phyloP scores from a whole-genome alignment of 2,797 vertebrate species.

The Pampus argenteus region DNA sequence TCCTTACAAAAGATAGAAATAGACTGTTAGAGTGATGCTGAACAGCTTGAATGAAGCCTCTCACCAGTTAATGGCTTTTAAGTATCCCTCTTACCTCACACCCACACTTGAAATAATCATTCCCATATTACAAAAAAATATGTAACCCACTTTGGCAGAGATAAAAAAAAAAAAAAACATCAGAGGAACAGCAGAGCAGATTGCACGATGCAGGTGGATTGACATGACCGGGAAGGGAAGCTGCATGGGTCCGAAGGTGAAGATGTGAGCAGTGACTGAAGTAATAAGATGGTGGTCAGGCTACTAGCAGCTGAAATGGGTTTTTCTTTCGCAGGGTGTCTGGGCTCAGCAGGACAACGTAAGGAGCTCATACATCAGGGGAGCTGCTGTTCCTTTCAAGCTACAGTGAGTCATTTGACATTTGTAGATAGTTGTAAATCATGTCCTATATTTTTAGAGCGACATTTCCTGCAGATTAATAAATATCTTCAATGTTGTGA shows the following conservation, averaged over 20 bases:
- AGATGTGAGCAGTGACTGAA: constrained; percentile 32
- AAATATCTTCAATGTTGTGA: too few relatives aligned
- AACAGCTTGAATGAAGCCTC: constrained; percentile 2
- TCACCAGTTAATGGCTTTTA: constrained; percentile 16
- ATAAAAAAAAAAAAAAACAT: not conserved
- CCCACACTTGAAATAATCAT: constrained; percentile 39
- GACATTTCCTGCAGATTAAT: too few relatives aligned
- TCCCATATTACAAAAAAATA: constrained; percentile 21
- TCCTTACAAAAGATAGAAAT: constrained; percentile 21
- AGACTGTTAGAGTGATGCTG: not conserved
- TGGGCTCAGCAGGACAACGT: constrained; percentile 34
- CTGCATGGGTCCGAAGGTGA: constrained; percentile 36
- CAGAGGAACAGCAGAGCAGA: not conserved
- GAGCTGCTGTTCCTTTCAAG: constrained; percentile 7
- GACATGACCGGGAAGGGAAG: constrained; percentile 13
- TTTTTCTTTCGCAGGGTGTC: constrained; percentile 36
- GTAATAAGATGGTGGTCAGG: constrained; percentile 43
- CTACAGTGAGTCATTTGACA: constrained; percentile 16
- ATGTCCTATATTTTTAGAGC: not conserved
- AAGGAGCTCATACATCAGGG: constrained; percentile 27
- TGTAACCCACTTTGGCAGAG: too few relatives aligned
- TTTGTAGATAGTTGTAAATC: constrained; percentile 12
- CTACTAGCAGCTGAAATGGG: constrained; percentile 38
- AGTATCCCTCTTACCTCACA: constrained; percentile 32
- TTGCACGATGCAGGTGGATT: constrained; percentile 19